Evolutionary conservation across 1,140 invertebrate species (phyloP).

Genomic region (Brevipalpus yothersi): DNA sequence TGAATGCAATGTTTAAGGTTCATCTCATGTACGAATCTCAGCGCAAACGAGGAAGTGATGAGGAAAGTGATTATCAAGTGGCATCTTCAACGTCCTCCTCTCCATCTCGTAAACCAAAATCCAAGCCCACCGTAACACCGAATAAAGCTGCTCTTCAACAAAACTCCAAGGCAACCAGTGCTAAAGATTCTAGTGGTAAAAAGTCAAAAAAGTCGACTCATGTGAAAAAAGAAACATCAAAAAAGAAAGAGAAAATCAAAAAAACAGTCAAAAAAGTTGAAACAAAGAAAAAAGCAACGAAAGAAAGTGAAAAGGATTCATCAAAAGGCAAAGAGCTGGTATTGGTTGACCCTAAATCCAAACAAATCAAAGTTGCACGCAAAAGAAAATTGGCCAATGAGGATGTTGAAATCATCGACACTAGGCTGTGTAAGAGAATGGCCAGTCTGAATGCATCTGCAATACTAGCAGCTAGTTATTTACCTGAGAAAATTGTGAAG

Average conservation of each 20-base stretch:
- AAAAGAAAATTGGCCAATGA: constrained; percentile 6
- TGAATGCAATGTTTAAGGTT: constrained; percentile 72
- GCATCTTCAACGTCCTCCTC: not conserved
- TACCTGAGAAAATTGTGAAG: constrained; percentile 27
- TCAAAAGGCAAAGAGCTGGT: constrained; percentile 3
- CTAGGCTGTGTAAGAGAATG: constrained; percentile 48
- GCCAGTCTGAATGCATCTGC: constrained; percentile 74
- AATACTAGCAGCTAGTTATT: constrained; percentile 67
- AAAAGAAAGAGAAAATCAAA: not conserved
- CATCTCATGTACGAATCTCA: constrained; percentile 75
- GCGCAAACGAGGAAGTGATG: constrained; percentile 1
- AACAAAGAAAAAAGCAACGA: not conserved
- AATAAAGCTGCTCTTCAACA: not conserved
- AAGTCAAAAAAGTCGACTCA: not conserved
- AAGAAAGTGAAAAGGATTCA: not conserved
- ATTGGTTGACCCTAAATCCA: not conserved
- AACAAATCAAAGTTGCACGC: not conserved
- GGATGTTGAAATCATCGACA: constrained; percentile 14
- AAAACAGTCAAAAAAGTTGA: not conserved
- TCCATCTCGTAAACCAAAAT: not conserved
- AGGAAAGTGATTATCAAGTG: not conserved
- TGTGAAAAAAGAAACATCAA: not conserved
- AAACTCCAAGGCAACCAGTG: not conserved
- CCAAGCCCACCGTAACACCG: not conserved
- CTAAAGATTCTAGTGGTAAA: too few species aligned